Conservation (phyloP, 2,113 vertebrate genomes). For the Syrmaticus mikado region DNA sequence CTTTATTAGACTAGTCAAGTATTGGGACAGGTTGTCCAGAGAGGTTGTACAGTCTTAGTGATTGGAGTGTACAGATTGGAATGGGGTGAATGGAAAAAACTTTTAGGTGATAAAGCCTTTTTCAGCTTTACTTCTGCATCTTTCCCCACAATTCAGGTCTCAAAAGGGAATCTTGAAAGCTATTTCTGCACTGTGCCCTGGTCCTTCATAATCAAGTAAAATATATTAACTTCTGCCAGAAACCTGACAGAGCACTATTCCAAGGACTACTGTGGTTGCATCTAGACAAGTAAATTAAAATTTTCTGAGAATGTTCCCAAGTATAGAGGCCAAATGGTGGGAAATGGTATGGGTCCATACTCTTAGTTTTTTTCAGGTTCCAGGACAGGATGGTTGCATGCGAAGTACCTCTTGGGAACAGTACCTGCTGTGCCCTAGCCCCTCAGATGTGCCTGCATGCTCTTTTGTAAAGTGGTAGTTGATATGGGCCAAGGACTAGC, state of each 20-base stretch:
- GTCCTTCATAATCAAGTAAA: background rate
- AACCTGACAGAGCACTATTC: background rate
- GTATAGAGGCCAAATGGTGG: background rate
- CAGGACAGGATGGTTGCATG: background rate
- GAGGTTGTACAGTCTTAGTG: background rate
- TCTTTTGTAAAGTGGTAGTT: background rate
- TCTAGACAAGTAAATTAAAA: background rate
- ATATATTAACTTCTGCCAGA: background rate
- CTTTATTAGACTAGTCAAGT: background rate
- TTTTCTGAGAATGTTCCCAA: background rate
- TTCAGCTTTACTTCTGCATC: background rate
- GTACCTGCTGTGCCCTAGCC: background rate
- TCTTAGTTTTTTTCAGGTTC: background rate
- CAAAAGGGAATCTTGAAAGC: background rate
- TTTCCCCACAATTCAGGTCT: background rate
- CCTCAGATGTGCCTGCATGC: fast-evolving
- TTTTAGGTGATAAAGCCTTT: background rate
- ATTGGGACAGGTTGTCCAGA: background rate
- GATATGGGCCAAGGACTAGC: fast-evolving
- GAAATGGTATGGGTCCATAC: background rate
- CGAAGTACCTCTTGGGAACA: background rate
- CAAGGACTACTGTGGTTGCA: background rate
- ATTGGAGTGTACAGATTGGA: background rate
- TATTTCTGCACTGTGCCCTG: background rate
- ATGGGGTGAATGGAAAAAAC: background rate